Base-by-base conservation (phyloP, 2,113 vertebrate genomes). In the Tympanuchus pallidicinctus region DNA sequence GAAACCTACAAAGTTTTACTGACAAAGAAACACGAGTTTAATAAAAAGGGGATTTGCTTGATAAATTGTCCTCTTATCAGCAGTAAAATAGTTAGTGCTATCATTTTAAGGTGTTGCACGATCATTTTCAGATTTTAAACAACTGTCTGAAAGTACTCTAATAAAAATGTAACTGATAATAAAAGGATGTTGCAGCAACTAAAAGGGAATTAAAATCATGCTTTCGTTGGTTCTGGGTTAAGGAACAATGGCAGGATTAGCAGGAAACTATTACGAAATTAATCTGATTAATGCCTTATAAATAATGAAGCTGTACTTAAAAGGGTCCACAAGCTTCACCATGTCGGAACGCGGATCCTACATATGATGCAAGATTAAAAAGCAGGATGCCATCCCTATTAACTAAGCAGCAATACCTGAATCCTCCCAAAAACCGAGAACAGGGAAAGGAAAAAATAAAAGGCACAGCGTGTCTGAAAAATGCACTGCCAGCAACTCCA, bases 211-310 rank as follows among this genome's bases (percentile, higher is more conserved):
- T 97, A 97, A 97, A 97, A 94, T 63, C 66, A 71, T 82, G 78
- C 90, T 94, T 94, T 94, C 40, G 72, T 96, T 96, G 88, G 95
- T 92, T 96, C 74, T 86, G 48, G 91, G 80, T 87, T 94, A 94
- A 94, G 94, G 95, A 97, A 97, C 96, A 97, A 95, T 97, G 92
- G 96, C 66, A 96, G 93, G 93, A 97, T 97, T 95, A 95, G 79
- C 88, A 93, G 91, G 95, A 95, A 95, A 93, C 96, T 90, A 95
- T 66, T 96, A 96, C 93, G 90, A 96, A 97, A 97, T 96, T 93
- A 96, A 97, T 96, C 94, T 89, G 80, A 96, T 97, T 97, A 97
- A 92, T 96, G 95, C 95, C 94, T 90, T 94, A 95, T 97, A 97
- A 98, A 98, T 94, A 96, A 75, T 67, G 92, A 93, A 95, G 93